A percentile compares a stretch with the other conserved stretches of the same genome.
phyloP scores from a whole-genome alignment of 2,113 vertebrate genomes.

The Balaenoptera acutorostrata region DNA sequence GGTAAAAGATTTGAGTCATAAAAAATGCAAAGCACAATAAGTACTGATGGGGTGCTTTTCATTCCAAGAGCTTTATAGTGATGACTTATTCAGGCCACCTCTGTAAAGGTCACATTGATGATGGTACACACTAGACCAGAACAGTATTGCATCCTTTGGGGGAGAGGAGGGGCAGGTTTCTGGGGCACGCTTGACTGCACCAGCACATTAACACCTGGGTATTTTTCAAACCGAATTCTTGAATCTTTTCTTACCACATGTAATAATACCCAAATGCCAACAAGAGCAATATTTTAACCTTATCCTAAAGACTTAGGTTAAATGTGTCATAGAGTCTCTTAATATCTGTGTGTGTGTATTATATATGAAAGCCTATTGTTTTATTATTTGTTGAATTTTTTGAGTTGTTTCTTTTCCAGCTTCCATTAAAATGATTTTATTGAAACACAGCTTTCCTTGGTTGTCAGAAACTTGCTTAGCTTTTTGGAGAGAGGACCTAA shows the following conservation, averaged over 20 bases:
- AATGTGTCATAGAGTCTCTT: not conserved
- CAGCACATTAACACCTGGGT: not conserved
- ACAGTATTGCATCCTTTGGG: not conserved
- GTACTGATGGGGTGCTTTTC: slow-evolving; percentile 39
- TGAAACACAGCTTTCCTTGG: not conserved
- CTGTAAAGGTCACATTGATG: slow-evolving; percentile 39
- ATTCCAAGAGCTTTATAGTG: slow-evolving; percentile 15
- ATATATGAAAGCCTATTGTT: not conserved
- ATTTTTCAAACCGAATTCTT: slow-evolving; percentile 42
- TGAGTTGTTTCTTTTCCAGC: not conserved
- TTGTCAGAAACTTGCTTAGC: not conserved
- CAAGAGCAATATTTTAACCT: slow-evolving; percentile 9
- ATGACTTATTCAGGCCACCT: slow-evolving; percentile 35
- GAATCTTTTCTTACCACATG: not conserved
- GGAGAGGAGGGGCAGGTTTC: not conserved
- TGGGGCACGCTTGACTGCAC: not conserved
- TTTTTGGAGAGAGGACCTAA: not conserved
- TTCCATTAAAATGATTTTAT: not conserved
- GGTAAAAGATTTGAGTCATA: slow-evolving; percentile 71
- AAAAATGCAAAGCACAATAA: slow-evolving; percentile 54
- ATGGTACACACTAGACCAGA: slow-evolving; percentile 12
- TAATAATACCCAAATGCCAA: not conserved
- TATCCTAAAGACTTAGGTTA: not conserved
- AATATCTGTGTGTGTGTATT: not conserved
- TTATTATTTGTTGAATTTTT: not conserved